Percentiles rank a stretch among this genome's conserved stretches.
phyloP scores from a whole-genome alignment of 2,888 invertebrate genomes.

The Philereme transversata region DNA sequence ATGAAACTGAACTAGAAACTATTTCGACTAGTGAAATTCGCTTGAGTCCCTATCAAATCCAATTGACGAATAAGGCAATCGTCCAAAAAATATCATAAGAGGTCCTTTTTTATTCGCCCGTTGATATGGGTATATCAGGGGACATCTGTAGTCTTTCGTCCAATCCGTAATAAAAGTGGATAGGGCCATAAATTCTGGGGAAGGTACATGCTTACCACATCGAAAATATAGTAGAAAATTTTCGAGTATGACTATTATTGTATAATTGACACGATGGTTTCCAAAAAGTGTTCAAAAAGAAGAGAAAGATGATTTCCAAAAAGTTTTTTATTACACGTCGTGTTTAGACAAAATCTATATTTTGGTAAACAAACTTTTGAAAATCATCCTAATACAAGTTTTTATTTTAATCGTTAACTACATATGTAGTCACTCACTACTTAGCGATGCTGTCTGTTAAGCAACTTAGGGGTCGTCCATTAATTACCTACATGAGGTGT shows the following conservation, averaged over 20 bases:
- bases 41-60: not conserved
- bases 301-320: too few relatives aligned
- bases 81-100: constrained; percentile 39
- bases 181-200: constrained; percentile 68
- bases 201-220: constrained; percentile 57
- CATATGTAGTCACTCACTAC: too few relatives aligned
- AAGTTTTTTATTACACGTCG: too few relatives aligned
- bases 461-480: too few relatives aligned
- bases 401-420: too few relatives aligned
- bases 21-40: not conserved
- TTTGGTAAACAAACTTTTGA: too few relatives aligned
- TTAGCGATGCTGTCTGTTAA: too few relatives aligned
- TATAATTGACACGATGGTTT: too few relatives aligned
- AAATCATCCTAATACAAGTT: too few relatives aligned
- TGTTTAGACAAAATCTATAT: too few relatives aligned
- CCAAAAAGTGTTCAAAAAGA: too few relatives aligned
- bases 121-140: constrained; percentile 53
- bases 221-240: constrained; percentile 31
- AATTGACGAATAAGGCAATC: not conserved
- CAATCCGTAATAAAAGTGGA: constrained; percentile 77
- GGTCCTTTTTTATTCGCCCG: constrained; percentile 40
- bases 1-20: not conserved
- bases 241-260: constrained; percentile 2
- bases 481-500: too few relatives aligned
- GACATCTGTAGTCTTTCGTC: constrained; percentile 72